A percentile compares a stretch with the other conserved stretches of the same genome.
phyloP scores from a whole-genome alignment of 2,888 invertebrate genomes.

The Rhimphoctona megacephalus region DNA sequence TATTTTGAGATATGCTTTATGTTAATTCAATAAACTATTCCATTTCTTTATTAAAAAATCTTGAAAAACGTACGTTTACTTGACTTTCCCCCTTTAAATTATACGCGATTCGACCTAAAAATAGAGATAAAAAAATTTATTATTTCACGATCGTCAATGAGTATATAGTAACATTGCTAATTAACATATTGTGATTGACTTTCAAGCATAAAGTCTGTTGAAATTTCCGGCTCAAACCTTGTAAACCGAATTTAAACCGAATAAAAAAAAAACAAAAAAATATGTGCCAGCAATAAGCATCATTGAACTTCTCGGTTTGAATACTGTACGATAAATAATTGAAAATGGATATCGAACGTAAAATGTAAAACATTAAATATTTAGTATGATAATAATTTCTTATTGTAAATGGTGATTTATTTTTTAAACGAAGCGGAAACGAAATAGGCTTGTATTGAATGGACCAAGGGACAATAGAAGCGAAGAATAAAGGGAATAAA shows the following conservation, averaged over 20 bases:
- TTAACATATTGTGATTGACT: no score
- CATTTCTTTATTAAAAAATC: no score
- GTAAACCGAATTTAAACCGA: background rate
- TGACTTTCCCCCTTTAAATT: no score
- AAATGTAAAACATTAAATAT: background rate
- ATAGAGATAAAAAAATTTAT: no score
- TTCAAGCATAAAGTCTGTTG: background rate
- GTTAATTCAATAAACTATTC: no score
- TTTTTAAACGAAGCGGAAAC: background rate
- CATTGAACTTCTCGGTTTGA: background rate
- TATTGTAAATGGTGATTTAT: background rate
- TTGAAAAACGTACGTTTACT: no score
- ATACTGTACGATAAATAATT: background rate
- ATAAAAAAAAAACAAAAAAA: background rate
- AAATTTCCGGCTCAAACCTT: background rate
- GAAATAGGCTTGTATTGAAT: background rate
- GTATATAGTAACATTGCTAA: no score
- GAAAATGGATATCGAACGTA: background rate
- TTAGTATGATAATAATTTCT: background rate
- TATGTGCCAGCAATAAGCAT: background rate
- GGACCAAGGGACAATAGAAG: slow-evolving; percentile 16
- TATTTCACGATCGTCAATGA: no score
- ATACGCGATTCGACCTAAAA: no score
- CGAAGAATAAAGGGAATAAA: slow-evolving; percentile 10
- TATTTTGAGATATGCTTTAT: no score